Evolutionary conservation across 2,113 vertebrate genomes (phyloP).

Genomic region (Esox niger): DNA sequence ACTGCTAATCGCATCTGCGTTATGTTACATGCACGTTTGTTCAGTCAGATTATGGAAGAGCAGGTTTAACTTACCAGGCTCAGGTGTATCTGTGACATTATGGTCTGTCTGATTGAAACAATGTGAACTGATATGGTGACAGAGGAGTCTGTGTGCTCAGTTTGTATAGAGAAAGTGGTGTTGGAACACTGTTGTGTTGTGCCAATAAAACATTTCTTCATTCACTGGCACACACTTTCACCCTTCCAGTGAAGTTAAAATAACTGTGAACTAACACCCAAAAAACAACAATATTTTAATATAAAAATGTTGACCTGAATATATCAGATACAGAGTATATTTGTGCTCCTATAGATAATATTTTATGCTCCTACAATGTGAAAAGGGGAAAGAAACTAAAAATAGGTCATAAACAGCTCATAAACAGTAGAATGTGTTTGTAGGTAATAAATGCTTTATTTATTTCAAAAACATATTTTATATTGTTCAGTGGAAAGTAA

Average conservation of each 20-base stretch:
- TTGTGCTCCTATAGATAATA: too few relatives aligned
- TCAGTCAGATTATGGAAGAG: conserved; percentile 26
- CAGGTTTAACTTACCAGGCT: conserved; percentile 45
- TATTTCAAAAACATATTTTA: neutral
- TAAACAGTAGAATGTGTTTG: neutral
- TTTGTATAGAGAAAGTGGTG: neutral
- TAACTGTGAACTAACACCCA: neutral
- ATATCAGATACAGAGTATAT: neutral
- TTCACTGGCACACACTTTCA: neutral
- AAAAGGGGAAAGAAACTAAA: neutral
- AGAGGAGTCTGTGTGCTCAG: conserved; percentile 38
- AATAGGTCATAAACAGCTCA: too few relatives aligned
- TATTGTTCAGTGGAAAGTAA: too few relatives aligned
- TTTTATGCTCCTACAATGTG: neutral
- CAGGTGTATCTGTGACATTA: too few relatives aligned
- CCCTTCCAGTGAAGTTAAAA: neutral
- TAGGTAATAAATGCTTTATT: neutral
- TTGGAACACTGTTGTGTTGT: neutral
- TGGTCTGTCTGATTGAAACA: conserved; percentile 44
- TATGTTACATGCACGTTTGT: conserved; percentile 49
- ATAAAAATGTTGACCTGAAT: neutral
- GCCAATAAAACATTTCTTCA: neutral
- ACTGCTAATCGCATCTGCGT: conserved; percentile 38
- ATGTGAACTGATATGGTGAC: conserved; percentile 43
- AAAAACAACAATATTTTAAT: too few relatives aligned